Evolutionary conservation across 1,140 invertebrate genomes (phyloP).

Genomic region (Bombus superbus): DNA sequence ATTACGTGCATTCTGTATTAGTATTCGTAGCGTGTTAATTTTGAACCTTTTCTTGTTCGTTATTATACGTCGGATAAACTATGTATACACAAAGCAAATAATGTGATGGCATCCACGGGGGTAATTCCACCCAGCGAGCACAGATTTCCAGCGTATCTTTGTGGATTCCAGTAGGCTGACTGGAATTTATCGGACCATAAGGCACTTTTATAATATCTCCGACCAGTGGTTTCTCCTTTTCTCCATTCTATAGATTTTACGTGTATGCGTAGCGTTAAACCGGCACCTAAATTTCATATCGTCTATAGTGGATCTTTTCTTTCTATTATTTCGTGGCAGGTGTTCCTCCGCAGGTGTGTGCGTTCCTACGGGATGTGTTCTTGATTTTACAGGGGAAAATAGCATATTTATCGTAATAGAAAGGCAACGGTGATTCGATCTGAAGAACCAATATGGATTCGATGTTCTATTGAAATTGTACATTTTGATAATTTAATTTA

Average conservation of each 20-base stretch:
- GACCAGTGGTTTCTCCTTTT: not conserved
- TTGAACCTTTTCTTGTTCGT: not conserved
- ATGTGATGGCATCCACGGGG: slow-evolving; percentile 38
- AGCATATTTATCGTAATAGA: slow-evolving; percentile 32
- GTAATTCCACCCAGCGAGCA: slow-evolving; percentile 28
- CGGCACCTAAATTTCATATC: slow-evolving; percentile 55
- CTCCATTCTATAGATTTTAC: slow-evolving; percentile 27
- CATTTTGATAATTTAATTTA: not conserved
- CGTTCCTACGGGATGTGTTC: slow-evolving; percentile 17
- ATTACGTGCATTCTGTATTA: not conserved
- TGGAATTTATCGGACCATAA: slow-evolving; percentile 61
- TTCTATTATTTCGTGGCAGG: slow-evolving; percentile 51
- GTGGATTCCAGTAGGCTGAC: slow-evolving; percentile 58
- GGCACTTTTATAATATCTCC: slow-evolving; percentile 49
- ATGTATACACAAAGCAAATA: slow-evolving; percentile 27
- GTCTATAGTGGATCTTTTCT: slow-evolving; percentile 36
- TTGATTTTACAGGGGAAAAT: slow-evolving; percentile 15
- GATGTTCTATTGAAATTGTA: not conserved
- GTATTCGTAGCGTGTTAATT: not conserved
- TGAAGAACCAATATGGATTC: no score
- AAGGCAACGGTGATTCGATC: not conserved
- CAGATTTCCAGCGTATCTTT: slow-evolving; percentile 14
- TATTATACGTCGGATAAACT: slow-evolving; percentile 23
- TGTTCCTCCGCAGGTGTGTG: slow-evolving; percentile 38
- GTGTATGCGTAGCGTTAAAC: slow-evolving; percentile 1